A percentile compares a stretch with the other conserved stretches of the same genome.
Conservation (phyloP, 2,113 vertebrate genomes). For the Heterotis niloticus region DNA sequence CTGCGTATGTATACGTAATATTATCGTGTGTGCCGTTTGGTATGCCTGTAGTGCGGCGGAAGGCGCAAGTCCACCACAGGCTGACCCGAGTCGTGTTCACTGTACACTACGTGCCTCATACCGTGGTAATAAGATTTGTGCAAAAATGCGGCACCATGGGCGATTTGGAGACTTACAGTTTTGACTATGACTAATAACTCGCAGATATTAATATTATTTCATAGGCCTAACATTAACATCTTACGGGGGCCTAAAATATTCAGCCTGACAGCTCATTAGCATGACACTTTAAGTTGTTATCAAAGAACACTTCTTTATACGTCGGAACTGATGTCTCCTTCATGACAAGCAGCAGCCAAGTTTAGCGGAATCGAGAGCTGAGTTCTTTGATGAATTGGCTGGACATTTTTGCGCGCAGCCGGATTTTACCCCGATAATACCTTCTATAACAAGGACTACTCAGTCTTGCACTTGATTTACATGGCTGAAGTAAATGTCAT, state of each 20-base stretch:
- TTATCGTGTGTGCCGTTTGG: not conserved
- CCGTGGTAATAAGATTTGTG: constrained; percentile 74
- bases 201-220: constrained; percentile 61
- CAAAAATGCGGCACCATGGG: constrained; percentile 64
- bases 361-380: constrained; percentile 58
- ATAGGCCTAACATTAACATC: constrained; percentile 55
- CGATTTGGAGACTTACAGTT: constrained; percentile 60
- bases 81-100: not conserved
- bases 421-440: constrained; percentile 83
- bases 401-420: constrained; percentile 75
- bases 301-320: constrained; percentile 11
- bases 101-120: constrained; percentile 40
- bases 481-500: constrained; percentile 85
- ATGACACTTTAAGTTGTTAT: constrained; percentile 50
- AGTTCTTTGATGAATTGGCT: constrained; percentile 66
- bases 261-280: constrained; percentile 53
- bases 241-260: constrained; percentile 68
- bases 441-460: constrained; percentile 81
- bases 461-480: constrained; percentile 82
- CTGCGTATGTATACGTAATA: too few relatives aligned
- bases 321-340: constrained; percentile 20
- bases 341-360: not conserved
- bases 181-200: constrained; percentile 62
- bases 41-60: constrained; percentile 15
- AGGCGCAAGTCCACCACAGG: not conserved